Conservation (phyloP, 23 tunicate genomes). For the Trididemnum nubilum region DNA sequence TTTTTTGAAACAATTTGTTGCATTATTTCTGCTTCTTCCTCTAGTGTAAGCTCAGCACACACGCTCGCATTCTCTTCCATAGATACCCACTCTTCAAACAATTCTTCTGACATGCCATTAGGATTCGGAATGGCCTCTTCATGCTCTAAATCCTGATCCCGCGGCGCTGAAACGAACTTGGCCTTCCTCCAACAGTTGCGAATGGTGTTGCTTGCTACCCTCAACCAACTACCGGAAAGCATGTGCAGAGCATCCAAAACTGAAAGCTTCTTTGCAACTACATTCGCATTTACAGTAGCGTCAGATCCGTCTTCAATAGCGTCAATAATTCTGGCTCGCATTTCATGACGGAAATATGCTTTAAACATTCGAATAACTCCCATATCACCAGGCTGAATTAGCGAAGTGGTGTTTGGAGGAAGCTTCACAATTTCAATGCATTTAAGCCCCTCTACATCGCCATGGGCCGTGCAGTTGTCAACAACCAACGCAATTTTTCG, state of each 20-base stretch:
- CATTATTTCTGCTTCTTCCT: conserved; percentile 25
- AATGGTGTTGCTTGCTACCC: neutral
- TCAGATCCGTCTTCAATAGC: conserved; percentile 6
- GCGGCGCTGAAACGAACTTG: conserved; percentile 12
- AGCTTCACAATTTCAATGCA: conserved; percentile 34
- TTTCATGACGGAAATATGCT: conserved; percentile 26
- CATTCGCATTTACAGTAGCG: neutral
- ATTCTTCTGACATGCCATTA: conserved; percentile 15
- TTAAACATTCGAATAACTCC: conserved; percentile 11
- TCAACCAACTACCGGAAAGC: conserved; percentile 4
- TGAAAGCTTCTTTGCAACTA: conserved; percentile 11
- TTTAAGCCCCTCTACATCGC: conserved; percentile 20
- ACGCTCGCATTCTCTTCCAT: neutral
- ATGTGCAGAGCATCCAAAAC: conserved; percentile 27
- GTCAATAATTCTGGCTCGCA: conserved; percentile 28
- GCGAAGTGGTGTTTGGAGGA: conserved; percentile 31
- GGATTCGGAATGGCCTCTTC: conserved; percentile 20
- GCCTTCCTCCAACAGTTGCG: conserved; percentile 20
- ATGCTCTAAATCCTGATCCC: neutral
- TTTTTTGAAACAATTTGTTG: conserved; percentile 21
- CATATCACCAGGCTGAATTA: conserved; percentile 34
- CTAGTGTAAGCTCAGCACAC: conserved; percentile 29
- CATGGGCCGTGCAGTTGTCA: conserved; percentile 23
- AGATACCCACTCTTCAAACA: conserved; percentile 20
- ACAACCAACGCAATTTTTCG: conserved; percentile 18